These are phyloP conservation scores for Glareola pratincola DNA, from an alignment of 2,113 vertebrate genomes.

Conservation along the genomic window DNA sequence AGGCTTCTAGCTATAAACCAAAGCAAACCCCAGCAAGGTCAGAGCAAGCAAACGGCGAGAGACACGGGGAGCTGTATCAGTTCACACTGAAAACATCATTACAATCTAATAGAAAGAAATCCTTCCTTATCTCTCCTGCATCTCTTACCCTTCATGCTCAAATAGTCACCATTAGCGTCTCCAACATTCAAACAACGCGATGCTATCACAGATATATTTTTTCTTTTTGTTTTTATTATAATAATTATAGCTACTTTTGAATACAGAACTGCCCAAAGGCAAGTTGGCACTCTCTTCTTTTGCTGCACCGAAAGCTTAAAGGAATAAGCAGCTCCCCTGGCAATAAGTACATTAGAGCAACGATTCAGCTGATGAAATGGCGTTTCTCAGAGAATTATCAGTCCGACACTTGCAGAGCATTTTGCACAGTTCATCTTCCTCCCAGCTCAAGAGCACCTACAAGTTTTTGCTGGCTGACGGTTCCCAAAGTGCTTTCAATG, in stretches of 20 bases:
- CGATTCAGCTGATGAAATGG: conserved; percentile 27
- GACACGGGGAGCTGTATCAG: neutral
- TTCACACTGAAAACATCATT: neutral
- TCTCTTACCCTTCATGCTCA: conserved; percentile 57
- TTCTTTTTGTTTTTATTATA: neutral
- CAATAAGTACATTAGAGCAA: conserved; percentile 26
- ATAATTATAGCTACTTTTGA: conserved; percentile 12
- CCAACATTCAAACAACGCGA: neutral
- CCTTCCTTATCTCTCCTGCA: neutral
- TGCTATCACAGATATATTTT: neutral
- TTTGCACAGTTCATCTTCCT: neutral
- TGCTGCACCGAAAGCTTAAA: neutral
- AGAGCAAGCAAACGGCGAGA: neutral
- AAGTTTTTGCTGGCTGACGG: neutral
- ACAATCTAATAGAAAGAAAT: conserved; percentile 2
- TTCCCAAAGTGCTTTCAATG: conserved; percentile 23
- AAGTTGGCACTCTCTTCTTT: neutral
- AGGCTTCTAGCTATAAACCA: neutral
- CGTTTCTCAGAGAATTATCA: neutral
- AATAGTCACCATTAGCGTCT: neutral
- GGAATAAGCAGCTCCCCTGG: conserved; percentile 14
- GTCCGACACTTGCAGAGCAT: neutral
- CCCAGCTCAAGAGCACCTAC: neutral
- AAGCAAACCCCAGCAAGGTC: neutral
- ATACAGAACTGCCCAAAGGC: neutral